phyloP scores from a whole-genome alignment of 2,113 vertebrate genomes.

The Connochaetes taurinus region DNA sequence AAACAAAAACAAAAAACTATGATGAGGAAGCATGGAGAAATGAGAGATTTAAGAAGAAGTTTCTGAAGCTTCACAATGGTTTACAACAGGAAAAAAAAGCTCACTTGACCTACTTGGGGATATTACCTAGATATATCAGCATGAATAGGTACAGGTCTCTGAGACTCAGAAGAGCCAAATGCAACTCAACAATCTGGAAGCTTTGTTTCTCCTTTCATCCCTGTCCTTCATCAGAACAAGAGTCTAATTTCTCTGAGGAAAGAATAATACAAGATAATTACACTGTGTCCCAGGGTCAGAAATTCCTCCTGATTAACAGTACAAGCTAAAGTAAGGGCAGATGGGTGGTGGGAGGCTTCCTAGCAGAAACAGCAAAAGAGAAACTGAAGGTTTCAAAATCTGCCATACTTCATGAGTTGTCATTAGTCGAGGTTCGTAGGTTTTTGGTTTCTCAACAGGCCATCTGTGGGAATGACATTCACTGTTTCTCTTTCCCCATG shows the following conservation, averaged over 20 bases:
- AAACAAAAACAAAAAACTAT: neutral
- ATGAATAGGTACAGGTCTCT: neutral
- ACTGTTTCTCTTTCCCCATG: neutral
- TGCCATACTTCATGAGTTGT: neutral
- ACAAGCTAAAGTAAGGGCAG: neutral
- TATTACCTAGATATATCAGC: neutral
- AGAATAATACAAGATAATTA: neutral
- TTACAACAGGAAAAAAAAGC: neutral
- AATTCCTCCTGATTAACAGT: neutral
- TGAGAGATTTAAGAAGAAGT: neutral
- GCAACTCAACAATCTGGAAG: neutral
- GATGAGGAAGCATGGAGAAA: neutral
- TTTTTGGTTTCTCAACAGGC: neutral
- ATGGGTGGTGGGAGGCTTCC: neutral
- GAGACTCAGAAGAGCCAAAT: neutral
- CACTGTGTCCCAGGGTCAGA: neutral
- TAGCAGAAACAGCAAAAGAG: neutral
- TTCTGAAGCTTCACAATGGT: neutral
- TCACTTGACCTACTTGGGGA: neutral
- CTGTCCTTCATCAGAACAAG: neutral
- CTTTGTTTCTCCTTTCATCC: neutral
- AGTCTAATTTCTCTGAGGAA: neutral
- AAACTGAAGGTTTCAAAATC: neutral
- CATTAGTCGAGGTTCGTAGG: neutral
- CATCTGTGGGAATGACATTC: neutral